Conservation (phyloP, 2,797 vertebrate genomes). For the Atherinosoma microstoma region DNA sequence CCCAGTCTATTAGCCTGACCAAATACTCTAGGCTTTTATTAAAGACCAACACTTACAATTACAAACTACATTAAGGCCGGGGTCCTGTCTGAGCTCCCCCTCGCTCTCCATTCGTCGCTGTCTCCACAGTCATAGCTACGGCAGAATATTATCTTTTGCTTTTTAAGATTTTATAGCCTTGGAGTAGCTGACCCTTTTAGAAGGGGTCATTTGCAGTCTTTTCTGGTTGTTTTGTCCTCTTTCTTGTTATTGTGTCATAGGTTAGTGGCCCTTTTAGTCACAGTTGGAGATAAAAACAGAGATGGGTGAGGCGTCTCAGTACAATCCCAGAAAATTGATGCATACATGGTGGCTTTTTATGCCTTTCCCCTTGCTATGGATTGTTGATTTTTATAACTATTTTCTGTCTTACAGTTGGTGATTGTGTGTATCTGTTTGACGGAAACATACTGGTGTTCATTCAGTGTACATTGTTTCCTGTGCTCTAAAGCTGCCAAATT, state of each 20-base stretch:
- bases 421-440: background rate
- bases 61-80: slow-evolving; percentile 82
- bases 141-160: slow-evolving; percentile 72
- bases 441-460: slow-evolving; percentile 11
- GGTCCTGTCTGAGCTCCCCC: slow-evolving; percentile 66
- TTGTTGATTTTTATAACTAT: slow-evolving; percentile 12
- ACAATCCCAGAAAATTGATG: slow-evolving; percentile 29
- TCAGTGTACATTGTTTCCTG: background rate
- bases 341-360: slow-evolving; percentile 33
- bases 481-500: slow-evolving; percentile 32
- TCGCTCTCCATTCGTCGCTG: slow-evolving; percentile 49
- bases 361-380: slow-evolving; percentile 5
- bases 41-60: slow-evolving; percentile 86
- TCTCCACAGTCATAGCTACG: slow-evolving; percentile 48
- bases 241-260: slow-evolving; percentile 62
- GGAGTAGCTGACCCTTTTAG: slow-evolving; percentile 75
- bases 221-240: slow-evolving; percentile 63
- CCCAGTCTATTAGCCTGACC: slow-evolving; percentile 83
- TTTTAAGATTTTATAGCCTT: slow-evolving; percentile 74
- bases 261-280: slow-evolving; percentile 73
- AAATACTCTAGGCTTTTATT: slow-evolving; percentile 83
- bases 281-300: slow-evolving; percentile 43
- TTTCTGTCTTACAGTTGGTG: slow-evolving; percentile 4
- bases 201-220: slow-evolving; percentile 65
- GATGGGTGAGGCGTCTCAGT: slow-evolving; percentile 40